These are phyloP conservation scores for Zingel zingel DNA, from an alignment of 2,113 vertebrate species.

Conservation along the genomic window DNA sequence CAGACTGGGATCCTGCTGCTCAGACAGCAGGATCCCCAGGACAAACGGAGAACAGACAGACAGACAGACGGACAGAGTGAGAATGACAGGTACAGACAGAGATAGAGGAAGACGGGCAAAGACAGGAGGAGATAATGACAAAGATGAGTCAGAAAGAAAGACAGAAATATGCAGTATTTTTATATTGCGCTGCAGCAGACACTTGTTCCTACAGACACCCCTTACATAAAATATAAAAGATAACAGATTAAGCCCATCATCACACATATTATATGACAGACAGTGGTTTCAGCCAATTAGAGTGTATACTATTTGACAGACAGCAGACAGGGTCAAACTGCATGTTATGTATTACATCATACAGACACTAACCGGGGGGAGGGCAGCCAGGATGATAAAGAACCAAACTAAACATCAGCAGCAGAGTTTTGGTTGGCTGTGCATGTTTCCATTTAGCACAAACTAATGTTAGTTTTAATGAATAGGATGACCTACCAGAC, in stretches of 20 bases:
- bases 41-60: constrained; percentile 72
- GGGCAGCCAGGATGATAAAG: not conserved
- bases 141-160: constrained; percentile 25
- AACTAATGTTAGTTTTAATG: not conserved
- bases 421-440: constrained; percentile 2
- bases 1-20: constrained; percentile 61
- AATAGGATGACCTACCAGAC: constrained; percentile 81
- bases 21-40: constrained; percentile 74
- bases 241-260: constrained; percentile 12
- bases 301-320: constrained; percentile 10
- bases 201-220: not conserved
- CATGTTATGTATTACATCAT: constrained; percentile 7
- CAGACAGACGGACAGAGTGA: constrained; percentile 5
- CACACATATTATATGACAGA: not conserved
- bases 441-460: not conserved
- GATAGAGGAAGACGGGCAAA: not conserved
- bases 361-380: not conserved
- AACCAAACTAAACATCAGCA: constrained; percentile 45
- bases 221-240: not conserved
- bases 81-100: not conserved
- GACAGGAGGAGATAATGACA: constrained; percentile 13
- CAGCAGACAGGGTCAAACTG: constrained; percentile 9
- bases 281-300: constrained; percentile 6
- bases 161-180: not conserved
- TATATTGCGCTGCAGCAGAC: not conserved